phyloP scores from a whole-genome alignment of 2,888 invertebrate genomes.

The Orchestes rusci region DNA sequence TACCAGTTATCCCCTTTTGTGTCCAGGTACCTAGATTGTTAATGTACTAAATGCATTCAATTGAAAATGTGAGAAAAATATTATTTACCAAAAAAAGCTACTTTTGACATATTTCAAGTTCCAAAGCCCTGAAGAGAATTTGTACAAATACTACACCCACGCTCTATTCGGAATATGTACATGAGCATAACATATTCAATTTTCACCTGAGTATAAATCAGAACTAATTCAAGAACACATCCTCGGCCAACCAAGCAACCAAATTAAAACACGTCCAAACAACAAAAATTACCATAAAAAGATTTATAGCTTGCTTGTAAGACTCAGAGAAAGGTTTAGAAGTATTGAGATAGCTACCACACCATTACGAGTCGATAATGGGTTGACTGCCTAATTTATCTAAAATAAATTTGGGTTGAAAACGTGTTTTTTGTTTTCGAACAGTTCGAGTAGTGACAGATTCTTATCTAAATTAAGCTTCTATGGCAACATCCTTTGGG shows the following conservation, averaged over 20 bases:
- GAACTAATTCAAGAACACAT: slow-evolving; percentile 8
- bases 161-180: too few relatives aligned
- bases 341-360: slow-evolving; percentile 21
- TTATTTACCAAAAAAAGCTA: too few relatives aligned
- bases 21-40: too few relatives aligned
- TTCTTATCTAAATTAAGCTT: slow-evolving; percentile 19
- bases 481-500: too few relatives aligned
- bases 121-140: too few relatives aligned
- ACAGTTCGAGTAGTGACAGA: slow-evolving; percentile 15
- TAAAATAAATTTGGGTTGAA: slow-evolving; percentile 19
- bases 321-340: slow-evolving; percentile 16
- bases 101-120: too few relatives aligned
- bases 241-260: not conserved
- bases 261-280: slow-evolving; percentile 12
- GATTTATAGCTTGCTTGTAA: slow-evolving; percentile 19
- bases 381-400: slow-evolving; percentile 19
- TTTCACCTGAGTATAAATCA: not conserved
- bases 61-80: too few relatives aligned
- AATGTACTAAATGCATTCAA: too few relatives aligned
- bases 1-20: too few relatives aligned
- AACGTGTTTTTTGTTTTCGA: slow-evolving; percentile 15
- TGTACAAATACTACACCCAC: too few relatives aligned
- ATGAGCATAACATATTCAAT: too few relatives aligned
- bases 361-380: slow-evolving; percentile 19
- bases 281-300: slow-evolving; percentile 16